Evolutionary conservation across 2,888 invertebrate species (phyloP), one percentile per base, ranked within the genome.

Genomic region (Leucophenga montana): DNA sequence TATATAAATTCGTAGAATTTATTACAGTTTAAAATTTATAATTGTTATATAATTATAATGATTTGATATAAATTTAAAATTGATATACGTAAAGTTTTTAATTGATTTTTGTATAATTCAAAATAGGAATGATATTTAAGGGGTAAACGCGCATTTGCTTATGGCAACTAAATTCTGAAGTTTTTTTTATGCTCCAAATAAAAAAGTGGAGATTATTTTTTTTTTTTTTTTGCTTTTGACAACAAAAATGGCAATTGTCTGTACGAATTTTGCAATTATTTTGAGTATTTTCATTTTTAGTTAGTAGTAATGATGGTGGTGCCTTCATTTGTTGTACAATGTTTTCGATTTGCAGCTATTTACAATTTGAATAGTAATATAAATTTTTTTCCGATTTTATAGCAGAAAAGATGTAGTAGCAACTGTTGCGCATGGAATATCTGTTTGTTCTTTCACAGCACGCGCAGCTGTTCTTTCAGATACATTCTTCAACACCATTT

Each of bases 381-480:
- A 1, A 16, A 11, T 50, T 2, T 61, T 33, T 33, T 61, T 61
- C 11, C 31, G n/a, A 22, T 57, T 22, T 64, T 46, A 48, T 22
- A 46, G 46, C 16, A 16, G 50, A 4, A 5, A 39, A 39, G 13
- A 48, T 3, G 50, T 1, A 50, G 50, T 44, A 22, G 46, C 62
- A 64, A 46, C 62, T 64, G 62, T 64, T 64, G 62, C 46, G 62
- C 46, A 64, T 20, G 2, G n/a, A 8, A 16, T 50, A 11, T 50
- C 18, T 50, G 5, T 18, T 50, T 50, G 48, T 46, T 61, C 18
- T 16, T 39, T 14, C 11, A 16, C 3, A 27, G 57, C 27, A 22
- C 20, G n/a, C 14, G 56, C 27, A 39, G 39, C 39, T 39, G 39
- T 39, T 39, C 1, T 39, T 39, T 8, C 9, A 39, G 39, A 39